Percentiles rank a stretch among this genome's conserved stretches.
Evolutionary conservation across 2,113 vertebrate genomes (phyloP).

Genomic region (Myrmecobius fasciatus): DNA sequence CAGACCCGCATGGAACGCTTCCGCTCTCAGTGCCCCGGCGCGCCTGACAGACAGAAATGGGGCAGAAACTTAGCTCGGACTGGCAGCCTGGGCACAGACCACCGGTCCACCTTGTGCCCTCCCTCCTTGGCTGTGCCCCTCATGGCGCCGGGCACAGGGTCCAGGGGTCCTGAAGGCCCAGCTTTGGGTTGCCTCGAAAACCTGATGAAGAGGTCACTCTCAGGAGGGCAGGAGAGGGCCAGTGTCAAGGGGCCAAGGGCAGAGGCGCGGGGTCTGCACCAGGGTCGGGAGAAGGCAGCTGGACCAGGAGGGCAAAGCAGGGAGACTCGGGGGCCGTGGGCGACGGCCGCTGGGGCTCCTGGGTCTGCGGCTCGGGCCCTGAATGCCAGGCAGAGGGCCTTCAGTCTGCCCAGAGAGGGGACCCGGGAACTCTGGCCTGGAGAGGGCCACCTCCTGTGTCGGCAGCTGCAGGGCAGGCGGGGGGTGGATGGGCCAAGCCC

Average conservation of each 20-base stretch:
- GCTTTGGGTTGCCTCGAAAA: not conserved
- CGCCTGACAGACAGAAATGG: slow-evolving; percentile 76
- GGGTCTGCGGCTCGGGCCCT: too few relatives aligned
- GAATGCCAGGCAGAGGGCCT: not conserved
- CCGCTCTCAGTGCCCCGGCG: slow-evolving; percentile 66
- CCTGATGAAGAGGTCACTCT: not conserved
- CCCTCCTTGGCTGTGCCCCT: not conserved
- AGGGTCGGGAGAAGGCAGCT: not conserved
- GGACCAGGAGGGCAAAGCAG: too few relatives aligned
- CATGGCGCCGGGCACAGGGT: not conserved
- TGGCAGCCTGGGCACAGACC: not conserved
- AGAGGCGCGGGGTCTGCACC: too few relatives aligned
- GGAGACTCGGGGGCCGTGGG: too few relatives aligned
- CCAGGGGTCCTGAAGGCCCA: not conserved
- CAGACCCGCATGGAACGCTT: slow-evolving; percentile 61
- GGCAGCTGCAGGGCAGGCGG: too few relatives aligned
- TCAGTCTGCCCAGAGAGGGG: too few relatives aligned
- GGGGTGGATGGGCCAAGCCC: too few relatives aligned
- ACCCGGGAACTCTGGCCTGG: too few relatives aligned
- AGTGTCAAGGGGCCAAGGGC: not conserved
- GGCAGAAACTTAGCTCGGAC: not conserved
- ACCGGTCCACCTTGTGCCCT: not conserved
- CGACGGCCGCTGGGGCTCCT: not conserved
- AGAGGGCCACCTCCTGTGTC: too few relatives aligned
- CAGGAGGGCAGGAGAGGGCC: not conserved